Base-by-base conservation (phyloP, 2,797 vertebrate genomes). In the Adelosebastes latens region DNA sequence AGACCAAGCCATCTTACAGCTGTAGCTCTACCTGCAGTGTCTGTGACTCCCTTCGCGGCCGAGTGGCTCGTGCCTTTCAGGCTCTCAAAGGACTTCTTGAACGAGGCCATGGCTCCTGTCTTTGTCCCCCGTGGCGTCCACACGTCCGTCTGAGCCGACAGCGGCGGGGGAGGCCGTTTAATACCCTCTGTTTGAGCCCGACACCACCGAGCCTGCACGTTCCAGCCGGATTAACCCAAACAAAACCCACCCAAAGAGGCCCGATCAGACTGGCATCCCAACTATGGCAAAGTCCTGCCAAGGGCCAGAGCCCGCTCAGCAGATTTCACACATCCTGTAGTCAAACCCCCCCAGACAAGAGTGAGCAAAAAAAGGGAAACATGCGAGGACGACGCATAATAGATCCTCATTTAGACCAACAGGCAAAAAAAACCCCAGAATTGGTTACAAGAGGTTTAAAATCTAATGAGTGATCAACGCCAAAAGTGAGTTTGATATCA, bases 71-170 rank as follows among this genome's bases (percentile, higher is more conserved):
- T 81, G 88, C 82, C 86, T 85, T 95, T 96, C 75, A 96, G 93
- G 77, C 87, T 90, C 78, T 95, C 95, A 55, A 96, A 90, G 74
- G 96, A 95, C 87, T 95, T 96, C 91, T 96, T 97, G 82, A 96
- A 86, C 25, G 96, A 95, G 84, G 94, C 94, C 96, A 97, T 97
- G 90, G 86, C 83, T 88, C 74, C 79, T 25, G 80, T 86, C 29
- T 85, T 69, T 79, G 77, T 83, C 61, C 77, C 77, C 75, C 24
- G 64, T 39, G 39, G 88, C 20, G 39, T 87, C 66, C 76, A 74
- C 72, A 52, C 86, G 80, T 86, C 76, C 36, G 39, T 91, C 76
- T 93, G 91, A 79, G 32, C 70, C 5, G 49, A 75, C 11, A 75
- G 88, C 11, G 4, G 55, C 5, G 13, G 67, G 52, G 67, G 69